Conservation (phyloP, 2,113 vertebrate species). For the Lophotis ruficrista region DNA sequence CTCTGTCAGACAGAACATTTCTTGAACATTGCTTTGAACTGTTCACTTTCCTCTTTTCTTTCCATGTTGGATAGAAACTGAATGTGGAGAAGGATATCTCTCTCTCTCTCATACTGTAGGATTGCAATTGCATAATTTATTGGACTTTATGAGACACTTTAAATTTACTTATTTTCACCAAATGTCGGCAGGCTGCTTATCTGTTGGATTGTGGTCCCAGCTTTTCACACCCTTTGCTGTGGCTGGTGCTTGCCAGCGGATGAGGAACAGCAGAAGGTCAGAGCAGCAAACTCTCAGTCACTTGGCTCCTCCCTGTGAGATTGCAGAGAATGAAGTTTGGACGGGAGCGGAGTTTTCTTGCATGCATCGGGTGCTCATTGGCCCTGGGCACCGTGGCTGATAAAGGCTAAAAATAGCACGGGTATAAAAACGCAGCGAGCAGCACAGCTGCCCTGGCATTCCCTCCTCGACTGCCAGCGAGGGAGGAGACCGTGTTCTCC, state of each 20-base stretch:
- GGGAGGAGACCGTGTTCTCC: neutral
- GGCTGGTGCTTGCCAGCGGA: fast-evolving
- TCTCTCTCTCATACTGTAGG: neutral
- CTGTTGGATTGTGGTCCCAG: neutral
- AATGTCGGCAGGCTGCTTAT: neutral
- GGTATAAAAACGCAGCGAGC: constrained; percentile 33
- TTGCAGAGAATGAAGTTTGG: constrained; percentile 27
- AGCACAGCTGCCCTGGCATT: neutral
- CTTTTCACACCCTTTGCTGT: fast-evolving
- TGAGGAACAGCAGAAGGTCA: neutral
- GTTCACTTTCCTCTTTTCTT: neutral
- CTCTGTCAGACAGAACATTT: neutral
- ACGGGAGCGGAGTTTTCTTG: neutral
- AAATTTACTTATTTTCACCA: neutral
- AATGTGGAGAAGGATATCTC: too few relatives aligned
- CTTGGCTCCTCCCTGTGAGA: constrained; percentile 27
- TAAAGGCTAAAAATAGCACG: constrained; percentile 49
- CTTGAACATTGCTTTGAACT: neutral
- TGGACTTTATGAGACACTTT: neutral
- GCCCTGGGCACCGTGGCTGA: neutral
- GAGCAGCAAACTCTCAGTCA: neutral
- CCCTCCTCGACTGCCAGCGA: neutral
- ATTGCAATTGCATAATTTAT: neutral
- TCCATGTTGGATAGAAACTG: neutral
- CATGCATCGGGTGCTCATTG: constrained; percentile 14